phyloP scores from a whole-genome alignment of 2,113 vertebrate genomes.

The Pipa parva region DNA sequence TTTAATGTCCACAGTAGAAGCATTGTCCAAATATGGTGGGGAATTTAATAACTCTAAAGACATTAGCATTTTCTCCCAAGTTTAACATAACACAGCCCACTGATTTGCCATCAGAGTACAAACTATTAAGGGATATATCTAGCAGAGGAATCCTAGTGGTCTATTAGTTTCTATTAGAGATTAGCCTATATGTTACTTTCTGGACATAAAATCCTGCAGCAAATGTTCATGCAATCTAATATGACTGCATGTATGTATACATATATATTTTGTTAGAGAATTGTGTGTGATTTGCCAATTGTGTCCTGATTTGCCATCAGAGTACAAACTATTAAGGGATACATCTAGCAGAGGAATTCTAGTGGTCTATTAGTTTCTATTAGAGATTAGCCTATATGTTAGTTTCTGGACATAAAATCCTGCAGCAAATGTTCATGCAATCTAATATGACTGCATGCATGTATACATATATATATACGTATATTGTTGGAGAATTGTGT shows the following conservation, averaged over 20 bases:
- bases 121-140: conserved; percentile 63
- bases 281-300: no score
- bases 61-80: conserved; percentile 63
- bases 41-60: conserved; percentile 64
- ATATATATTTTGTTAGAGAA: no score
- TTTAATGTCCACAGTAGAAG: conserved; percentile 46
- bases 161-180: conserved; percentile 59
- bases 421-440: no score
- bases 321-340: conserved; percentile 60
- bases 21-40: conserved; percentile 71
- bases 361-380: conserved; percentile 63
- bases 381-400: no score
- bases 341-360: conserved; percentile 64
- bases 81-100: conserved; percentile 62
- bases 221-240: no score
- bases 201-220: no score
- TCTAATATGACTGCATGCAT: no score
- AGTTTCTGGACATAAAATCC: no score
- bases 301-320: conserved; percentile 59
- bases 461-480: no score
- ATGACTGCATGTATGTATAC: no score
- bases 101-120: conserved; percentile 58
- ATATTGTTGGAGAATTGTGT: no score
- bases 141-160: conserved; percentile 64
- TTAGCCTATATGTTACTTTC: no score